Conservation (phyloP, 2,113 vertebrate species). For the Zeus faber region DNA sequence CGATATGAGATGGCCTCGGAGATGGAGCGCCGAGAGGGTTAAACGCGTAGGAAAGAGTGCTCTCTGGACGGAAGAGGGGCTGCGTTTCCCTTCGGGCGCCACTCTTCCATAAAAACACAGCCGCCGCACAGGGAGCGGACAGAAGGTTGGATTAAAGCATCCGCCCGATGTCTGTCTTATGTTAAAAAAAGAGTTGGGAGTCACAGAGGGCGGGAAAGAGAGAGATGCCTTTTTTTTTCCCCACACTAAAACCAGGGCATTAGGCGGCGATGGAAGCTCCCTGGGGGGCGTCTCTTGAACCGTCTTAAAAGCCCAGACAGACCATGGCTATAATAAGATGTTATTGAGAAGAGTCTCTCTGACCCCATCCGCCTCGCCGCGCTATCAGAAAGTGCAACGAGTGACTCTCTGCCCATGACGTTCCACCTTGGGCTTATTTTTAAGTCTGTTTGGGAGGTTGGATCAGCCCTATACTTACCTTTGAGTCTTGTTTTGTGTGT, state of each 20-base stretch:
- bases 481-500: slow-evolving; percentile 34
- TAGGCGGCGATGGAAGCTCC: slow-evolving; percentile 42
- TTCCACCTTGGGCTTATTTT: slow-evolving; percentile 62
- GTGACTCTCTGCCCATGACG: slow-evolving; percentile 24
- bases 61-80: slow-evolving; percentile 10
- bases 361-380: slow-evolving; percentile 32
- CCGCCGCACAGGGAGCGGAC: slow-evolving; percentile 6
- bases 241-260: slow-evolving; percentile 21
- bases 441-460: slow-evolving; percentile 50
- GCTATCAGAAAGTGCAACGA: slow-evolving; percentile 34
- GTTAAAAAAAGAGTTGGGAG: not conserved
- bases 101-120: no score
- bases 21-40: not conserved
- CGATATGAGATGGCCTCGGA: not conserved
- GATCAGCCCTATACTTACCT: slow-evolving; percentile 57
- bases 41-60: not conserved
- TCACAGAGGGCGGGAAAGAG: not conserved
- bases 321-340: slow-evolving; percentile 63
- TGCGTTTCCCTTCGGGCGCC: no score
- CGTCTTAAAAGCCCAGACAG: slow-evolving; percentile 63
- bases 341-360: slow-evolving; percentile 57
- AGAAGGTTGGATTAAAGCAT: not conserved
- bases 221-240: not conserved
- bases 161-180: slow-evolving; percentile 1
- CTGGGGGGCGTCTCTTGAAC: slow-evolving; percentile 50